Evolutionary conservation across 2,113 vertebrate genomes (phyloP), one percentile per base, ranked within the genome.

Genomic region (Barnardius zonarius): DNA sequence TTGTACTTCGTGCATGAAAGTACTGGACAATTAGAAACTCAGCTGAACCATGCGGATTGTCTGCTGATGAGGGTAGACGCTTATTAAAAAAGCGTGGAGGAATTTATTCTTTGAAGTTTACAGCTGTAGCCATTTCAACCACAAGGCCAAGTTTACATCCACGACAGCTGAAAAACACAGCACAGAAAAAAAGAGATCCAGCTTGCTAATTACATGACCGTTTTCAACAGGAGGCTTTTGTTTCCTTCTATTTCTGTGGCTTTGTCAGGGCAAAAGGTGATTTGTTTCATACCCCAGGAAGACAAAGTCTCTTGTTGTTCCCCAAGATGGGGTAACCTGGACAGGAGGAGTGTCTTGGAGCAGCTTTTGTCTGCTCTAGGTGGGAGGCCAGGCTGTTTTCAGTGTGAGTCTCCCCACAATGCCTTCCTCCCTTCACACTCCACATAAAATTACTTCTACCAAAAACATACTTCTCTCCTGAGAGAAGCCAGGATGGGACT

Each of bases 1-100:
- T 93, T 95, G 88, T 83, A 94, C 87, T 94, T 96, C 22, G 67
- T 39, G 95, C 74, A 93, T 96, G 93, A 94, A 95, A 97, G 94
- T 83, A 82, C 79, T 64, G 92, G 85, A 82, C 95, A 75, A 63
- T 90, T 92, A 89, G 90, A 95, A 96, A 85, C 80, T 89, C 91
- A 85, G 95, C 63, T 91, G 73, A 96, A 83, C 48, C 74, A 54
- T 90, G 72, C 63, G 90, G 81, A 68, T 86, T 70, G 88, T 77
- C 94, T 41, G 62, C 55, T 96, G 77, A 89, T 86, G 93, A 96
- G 88, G 73, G 83, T 39, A 78, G 62, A 46, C 0, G 1, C 88
- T 92, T 93, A 86, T 76, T 96, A 3, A 91, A 95, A 94, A 94
- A 90, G 73, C 2, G 3, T 92, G 77, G 83, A 95, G 83, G 74